Evolutionary conservation across 1,140 invertebrate species (phyloP), one percentile per base, ranked within the genome.

Genomic region (Heliothis subflexa): DNA sequence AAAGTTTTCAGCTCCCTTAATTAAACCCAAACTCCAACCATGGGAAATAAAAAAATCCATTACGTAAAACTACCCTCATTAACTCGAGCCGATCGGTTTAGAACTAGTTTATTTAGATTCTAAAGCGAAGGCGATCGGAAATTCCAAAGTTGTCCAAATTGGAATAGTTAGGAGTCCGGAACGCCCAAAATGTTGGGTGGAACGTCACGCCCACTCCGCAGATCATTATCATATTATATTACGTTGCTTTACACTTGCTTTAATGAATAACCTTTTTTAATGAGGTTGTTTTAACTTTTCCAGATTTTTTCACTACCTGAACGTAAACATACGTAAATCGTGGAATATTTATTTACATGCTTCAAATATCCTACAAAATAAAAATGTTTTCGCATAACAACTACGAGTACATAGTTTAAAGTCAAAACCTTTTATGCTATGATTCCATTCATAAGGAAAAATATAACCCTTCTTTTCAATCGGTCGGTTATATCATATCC

Each of bases 111-210:
- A 75, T 75, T 62, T 62, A 50, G 21, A 75, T 50, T 75, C 45
- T 57, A 64, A 62, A 62, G 40, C 33, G 45, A 75, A 57, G 73
- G 57, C 73, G 59, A 75, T 75, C 57, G 73, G 59, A 75, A 75
- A 75, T 75, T 50, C 47, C 33, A 47, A 75, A 75, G 59, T 75
- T 75, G 66, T 70, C 45, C 13, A 75, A 80, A 75, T 80, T 75
- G 71, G 72, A 75, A 80, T 75, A 80, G 78, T 75, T 74, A 74
- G 70, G 40, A 40, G 14, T 47, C 50, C 61, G 49, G 33, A 25
- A 50, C 33, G 33, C 57, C 40, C 57, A 18, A 57, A 59, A 28
- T 49, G 40, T 74, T 61, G 18, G 55, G 45, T 11, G 16, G 47
- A 25, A 45, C 14, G 25, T 40, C 55, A 59, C 55, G 54, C 40